A percentile compares a stretch with the other conserved stretches of the same genome.
These are phyloP conservation scores for Urocitellus parryii DNA, from an alignment of 2,113 vertebrate species.

Conservation along the genomic window DNA sequence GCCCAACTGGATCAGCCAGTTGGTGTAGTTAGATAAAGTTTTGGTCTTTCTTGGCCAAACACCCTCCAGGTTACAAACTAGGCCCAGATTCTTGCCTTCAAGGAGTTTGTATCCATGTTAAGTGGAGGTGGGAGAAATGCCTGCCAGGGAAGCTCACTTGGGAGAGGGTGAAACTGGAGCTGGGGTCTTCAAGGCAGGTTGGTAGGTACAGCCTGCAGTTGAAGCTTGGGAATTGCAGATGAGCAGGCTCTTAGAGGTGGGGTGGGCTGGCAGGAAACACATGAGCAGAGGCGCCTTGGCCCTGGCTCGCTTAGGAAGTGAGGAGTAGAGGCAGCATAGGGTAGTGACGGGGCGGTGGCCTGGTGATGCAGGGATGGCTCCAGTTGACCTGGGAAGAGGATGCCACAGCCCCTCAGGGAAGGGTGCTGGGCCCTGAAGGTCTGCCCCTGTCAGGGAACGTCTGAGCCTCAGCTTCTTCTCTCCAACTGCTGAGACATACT, in stretches of 20 bases:
- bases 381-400: background rate
- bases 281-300: background rate
- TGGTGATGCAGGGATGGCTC: background rate
- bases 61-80: constrained; percentile 24
- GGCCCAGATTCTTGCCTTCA: constrained; percentile 56
- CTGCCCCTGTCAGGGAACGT: background rate
- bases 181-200: background rate
- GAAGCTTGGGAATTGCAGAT: background rate
- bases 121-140: background rate
- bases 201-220: background rate
- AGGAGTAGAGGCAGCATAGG: background rate
- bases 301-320: background rate
- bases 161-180: background rate
- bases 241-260: background rate
- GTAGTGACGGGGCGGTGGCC: background rate
- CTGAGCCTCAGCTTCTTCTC: background rate
- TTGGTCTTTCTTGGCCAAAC: constrained; percentile 44
- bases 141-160: background rate
- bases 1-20: constrained; percentile 64
- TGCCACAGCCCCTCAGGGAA: background rate
- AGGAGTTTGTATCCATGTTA: constrained; percentile 29
- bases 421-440: background rate
- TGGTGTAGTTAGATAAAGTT: constrained; percentile 42
- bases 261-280: background rate
- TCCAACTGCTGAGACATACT: background rate